These are phyloP conservation scores for Cataglyphis livida DNA, from an alignment of 2,888 invertebrate genomes.

Conservation along the genomic window DNA sequence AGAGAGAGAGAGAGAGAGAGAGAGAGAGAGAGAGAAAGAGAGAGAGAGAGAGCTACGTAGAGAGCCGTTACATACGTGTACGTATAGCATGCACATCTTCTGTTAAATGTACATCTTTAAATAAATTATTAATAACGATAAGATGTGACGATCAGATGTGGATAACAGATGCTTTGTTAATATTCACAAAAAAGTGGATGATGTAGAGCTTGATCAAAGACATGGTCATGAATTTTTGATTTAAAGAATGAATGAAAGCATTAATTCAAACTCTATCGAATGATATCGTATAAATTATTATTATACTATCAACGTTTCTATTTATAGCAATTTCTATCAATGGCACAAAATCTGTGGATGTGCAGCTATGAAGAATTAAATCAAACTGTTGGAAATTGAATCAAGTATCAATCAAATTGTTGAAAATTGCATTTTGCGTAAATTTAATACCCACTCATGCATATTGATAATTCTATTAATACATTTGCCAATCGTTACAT, in stretches of 20 bases:
- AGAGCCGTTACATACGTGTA: background rate
- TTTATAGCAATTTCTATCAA: background rate
- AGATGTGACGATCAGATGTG: too few species aligned
- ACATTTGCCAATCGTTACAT: background rate
- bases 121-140: conserved; percentile 2
- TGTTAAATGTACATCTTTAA: background rate
- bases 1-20: too few species aligned
- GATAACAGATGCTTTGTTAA: background rate
- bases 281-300: conserved; percentile 33
- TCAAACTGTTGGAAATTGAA: background rate
- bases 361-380: background rate
- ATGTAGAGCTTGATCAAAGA: background rate
- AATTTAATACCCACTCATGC: background rate
- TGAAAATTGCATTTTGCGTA: background rate
- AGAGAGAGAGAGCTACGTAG: background rate
- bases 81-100: background rate
- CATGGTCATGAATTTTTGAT: background rate
- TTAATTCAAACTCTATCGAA: conserved; percentile 2
- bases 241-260: conserved; percentile 17
- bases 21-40: too few species aligned
- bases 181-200: background rate
- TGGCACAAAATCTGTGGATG: background rate
- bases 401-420: too few species aligned
- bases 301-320: conserved; percentile 1
- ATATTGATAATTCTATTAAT: conserved; percentile 25